phyloP scores from a whole-genome alignment of 1,140 invertebrate species.

The Heliconius hewitsoni region DNA sequence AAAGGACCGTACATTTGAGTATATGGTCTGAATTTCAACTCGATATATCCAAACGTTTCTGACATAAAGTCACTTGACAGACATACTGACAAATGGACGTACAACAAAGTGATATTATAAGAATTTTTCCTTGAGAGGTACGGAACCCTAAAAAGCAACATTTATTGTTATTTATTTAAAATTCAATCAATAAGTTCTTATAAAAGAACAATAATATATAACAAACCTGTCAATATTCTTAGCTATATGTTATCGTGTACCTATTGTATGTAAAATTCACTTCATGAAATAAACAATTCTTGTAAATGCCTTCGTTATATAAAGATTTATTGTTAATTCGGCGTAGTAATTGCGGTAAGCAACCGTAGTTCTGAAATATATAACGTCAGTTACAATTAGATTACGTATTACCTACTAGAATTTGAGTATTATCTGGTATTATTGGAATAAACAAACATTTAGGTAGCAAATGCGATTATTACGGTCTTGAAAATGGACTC shows the following conservation, averaged over 20 bases:
- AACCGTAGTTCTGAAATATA: not conserved
- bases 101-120: too few species aligned
- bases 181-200: too few species aligned
- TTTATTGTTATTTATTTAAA: too few species aligned
- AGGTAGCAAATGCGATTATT: not conserved
- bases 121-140: too few species aligned
- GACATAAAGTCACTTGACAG: too few species aligned
- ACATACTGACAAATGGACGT: too few species aligned
- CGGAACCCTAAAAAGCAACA: too few species aligned
- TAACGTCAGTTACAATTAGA: slow-evolving; percentile 1
- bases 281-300: not conserved
- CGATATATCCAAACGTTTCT: too few species aligned
- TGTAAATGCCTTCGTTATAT: not conserved
- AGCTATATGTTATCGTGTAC: not conserved
- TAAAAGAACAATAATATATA: not conserved
- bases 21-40: too few species aligned
- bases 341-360: slow-evolving; percentile 8
- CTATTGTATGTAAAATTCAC: not conserved
- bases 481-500: not conserved
- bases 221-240: slow-evolving; percentile 1
- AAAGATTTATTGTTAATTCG: slow-evolving; percentile 8
- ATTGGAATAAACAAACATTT: not conserved
- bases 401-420: not conserved
- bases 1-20: too few species aligned
- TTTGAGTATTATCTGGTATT: not conserved